These are phyloP conservation scores for Peromyscus eremicus DNA, from an alignment of 2,797 vertebrate genomes.

Conservation along the genomic window DNA sequence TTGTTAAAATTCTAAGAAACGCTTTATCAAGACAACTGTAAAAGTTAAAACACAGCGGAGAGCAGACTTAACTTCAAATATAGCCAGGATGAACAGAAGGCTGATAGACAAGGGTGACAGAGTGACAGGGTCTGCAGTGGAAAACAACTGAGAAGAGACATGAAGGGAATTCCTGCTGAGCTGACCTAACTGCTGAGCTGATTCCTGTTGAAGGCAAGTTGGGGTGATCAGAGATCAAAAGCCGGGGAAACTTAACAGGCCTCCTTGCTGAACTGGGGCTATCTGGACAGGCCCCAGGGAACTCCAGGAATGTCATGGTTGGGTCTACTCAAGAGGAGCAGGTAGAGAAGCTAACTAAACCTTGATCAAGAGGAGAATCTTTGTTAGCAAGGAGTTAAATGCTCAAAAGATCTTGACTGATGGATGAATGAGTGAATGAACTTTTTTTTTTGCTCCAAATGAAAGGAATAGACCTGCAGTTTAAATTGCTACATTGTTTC, in stretches of 20 bases:
- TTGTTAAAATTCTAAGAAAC: constrained; percentile 35
- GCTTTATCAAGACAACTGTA: background rate
- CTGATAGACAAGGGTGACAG: background rate
- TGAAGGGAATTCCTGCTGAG: background rate
- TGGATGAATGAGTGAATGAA: constrained; percentile 33
- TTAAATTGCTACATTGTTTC: constrained; percentile 34
- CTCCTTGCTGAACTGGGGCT: background rate
- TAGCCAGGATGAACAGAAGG: background rate
- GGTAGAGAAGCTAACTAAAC: background rate
- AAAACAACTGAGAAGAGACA: background rate
- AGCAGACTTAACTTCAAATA: background rate
- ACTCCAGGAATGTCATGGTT: background rate
- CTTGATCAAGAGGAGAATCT: background rate
- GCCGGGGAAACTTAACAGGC: background rate
- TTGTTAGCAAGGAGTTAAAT: background rate
- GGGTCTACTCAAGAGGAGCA: background rate
- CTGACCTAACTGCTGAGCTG: background rate
- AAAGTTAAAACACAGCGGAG: background rate
- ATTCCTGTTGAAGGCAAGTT: background rate
- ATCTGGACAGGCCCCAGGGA: background rate
- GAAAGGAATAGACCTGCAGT: constrained; percentile 5
- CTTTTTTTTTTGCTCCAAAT: background rate
- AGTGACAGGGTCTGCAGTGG: too few species aligned
- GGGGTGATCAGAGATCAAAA: background rate
- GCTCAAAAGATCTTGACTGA: background rate